Evolutionary conservation across 2,888 invertebrate species (phyloP).

Genomic region (Cyclophora punctaria): DNA sequence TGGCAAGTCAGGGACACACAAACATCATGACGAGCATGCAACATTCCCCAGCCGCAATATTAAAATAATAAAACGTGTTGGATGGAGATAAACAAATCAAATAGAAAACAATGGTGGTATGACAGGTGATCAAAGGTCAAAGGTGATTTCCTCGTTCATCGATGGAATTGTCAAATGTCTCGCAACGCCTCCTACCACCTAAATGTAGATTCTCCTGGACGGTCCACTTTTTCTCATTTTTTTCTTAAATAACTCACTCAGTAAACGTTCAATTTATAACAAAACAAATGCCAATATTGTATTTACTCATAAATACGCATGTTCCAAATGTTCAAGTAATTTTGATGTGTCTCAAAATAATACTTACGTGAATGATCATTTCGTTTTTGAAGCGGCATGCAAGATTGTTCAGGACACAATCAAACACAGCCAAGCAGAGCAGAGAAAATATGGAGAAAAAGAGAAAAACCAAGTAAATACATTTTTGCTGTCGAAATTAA

Average conservation of each 20-base stretch:
- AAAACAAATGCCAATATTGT: neutral
- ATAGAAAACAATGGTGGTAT: slow-evolving; percentile 45
- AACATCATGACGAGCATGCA: slow-evolving; percentile 56
- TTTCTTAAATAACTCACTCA: slow-evolving; percentile 7
- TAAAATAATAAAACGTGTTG: slow-evolving; percentile 61
- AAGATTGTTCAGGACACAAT: slow-evolving; percentile 85
- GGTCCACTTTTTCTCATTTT: slow-evolving; percentile 13
- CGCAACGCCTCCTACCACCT: slow-evolving; percentile 31
- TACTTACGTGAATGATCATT: slow-evolving; percentile 85
- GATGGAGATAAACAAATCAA: slow-evolving; percentile 59
- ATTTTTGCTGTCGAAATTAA: slow-evolving; percentile 74
- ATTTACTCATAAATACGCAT: slow-evolving; percentile 9
- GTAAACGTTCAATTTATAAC: slow-evolving; percentile 17
- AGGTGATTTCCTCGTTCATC: slow-evolving; percentile 36
- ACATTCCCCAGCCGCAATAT: slow-evolving; percentile 73
- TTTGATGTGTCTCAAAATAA: slow-evolving; percentile 75
- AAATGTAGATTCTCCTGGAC: slow-evolving; percentile 16
- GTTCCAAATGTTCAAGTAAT: slow-evolving; percentile 30
- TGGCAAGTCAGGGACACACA: slow-evolving; percentile 38
- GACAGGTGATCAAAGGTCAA: slow-evolving; percentile 56
- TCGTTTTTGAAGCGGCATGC: slow-evolving; percentile 85
- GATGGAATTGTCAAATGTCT: slow-evolving; percentile 15
- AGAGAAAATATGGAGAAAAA: slow-evolving; percentile 86
- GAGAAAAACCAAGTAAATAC: slow-evolving; percentile 84
- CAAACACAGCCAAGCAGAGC: slow-evolving; percentile 90